Conservation (phyloP, 2,113 vertebrate genomes). For the Thymallus thymallus region DNA sequence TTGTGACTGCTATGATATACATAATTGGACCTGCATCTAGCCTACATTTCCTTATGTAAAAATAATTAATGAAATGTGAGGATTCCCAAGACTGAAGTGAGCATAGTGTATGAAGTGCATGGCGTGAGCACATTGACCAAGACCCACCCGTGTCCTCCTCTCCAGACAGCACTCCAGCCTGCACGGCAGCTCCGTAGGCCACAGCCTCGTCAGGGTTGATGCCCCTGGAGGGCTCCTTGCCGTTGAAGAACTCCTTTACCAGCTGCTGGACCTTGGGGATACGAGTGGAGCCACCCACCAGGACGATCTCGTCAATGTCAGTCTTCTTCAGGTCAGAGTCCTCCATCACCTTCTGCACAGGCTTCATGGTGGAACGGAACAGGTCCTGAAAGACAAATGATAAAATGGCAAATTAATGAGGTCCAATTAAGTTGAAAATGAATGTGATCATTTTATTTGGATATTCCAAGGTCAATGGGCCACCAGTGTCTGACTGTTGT, state of each 20-base stretch:
- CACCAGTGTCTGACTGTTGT: neutral
- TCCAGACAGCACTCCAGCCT: slow-evolving; percentile 95
- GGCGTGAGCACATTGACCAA: neutral
- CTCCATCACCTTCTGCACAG: slow-evolving; percentile 96
- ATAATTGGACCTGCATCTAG: no score
- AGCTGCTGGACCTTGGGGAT: slow-evolving; percentile 98
- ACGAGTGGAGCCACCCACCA: slow-evolving; percentile 95
- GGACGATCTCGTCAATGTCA: slow-evolving; percentile 95
- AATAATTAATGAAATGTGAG: no score
- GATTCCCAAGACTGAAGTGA: no score
- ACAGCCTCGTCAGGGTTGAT: slow-evolving; percentile 98
- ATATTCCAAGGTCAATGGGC: neutral
- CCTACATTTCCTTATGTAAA: no score
- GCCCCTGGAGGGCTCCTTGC: slow-evolving; percentile 96
- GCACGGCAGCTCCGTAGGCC: slow-evolving; percentile 93
- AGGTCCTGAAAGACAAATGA: slow-evolving; percentile 76
- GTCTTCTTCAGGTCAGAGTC: slow-evolving; percentile 95
- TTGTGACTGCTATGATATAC: no score
- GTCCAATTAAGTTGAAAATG: neutral
- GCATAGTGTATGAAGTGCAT: no score
- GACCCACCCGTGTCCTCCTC: slow-evolving; percentile 89
- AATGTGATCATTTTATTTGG: neutral
- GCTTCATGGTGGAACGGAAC: slow-evolving; percentile 98
- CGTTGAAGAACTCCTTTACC: slow-evolving; percentile 97
- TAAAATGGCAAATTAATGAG: neutral